Evolutionary conservation across 2,888 invertebrate genomes (phyloP), one percentile per base, ranked within the genome.

Genomic region (Branchinecta sandiegonensis): DNA sequence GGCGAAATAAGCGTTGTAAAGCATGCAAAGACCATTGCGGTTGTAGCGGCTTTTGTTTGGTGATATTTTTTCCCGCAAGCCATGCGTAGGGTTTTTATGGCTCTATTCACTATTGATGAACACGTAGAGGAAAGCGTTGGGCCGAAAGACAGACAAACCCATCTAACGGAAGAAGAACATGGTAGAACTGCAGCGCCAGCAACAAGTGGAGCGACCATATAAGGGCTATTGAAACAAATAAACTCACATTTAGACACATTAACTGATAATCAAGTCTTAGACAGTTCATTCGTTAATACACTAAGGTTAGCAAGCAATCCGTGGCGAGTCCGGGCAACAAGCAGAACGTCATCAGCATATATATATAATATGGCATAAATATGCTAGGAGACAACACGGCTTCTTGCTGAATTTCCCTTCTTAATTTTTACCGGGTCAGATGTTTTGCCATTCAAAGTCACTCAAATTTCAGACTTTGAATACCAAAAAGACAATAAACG

Each of bases 251-350:
- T 23, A 23, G 23, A 23, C 23, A 3, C 23, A 23, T 23, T 23
- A 23, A 23, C 23, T 23, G 23, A 23, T 23, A 23, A 23, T 23
- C 23, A 2, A 23, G 23, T 23, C 23, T 23, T 23, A 23, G 1
- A 23, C 3, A 23, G 23, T 23, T 23, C 23, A 23, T 23, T 2
- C 1, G 23, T 23, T 23, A 23, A 23, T 23, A 23, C 23, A 23
- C 23, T 23, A 23, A 23, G 23, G 23, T 23, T 23, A 23, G 23
- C 23, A 23, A 23, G 50, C 50, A 50, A 50, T 50, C 50, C 50
- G n/a, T 3, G 50, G 50, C 50, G 50, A 50, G 50, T 50, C n/a
- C 50, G 50, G 50, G 50, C 50, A 50, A 50, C 50, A 50, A 50
- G 3, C 13, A n/a, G 50, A 50, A 50, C 50, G 50, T 50, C 50